These are phyloP conservation scores for Vultur gryphus DNA, from an alignment of 2,797 vertebrate genomes.

Conservation along the genomic window DNA sequence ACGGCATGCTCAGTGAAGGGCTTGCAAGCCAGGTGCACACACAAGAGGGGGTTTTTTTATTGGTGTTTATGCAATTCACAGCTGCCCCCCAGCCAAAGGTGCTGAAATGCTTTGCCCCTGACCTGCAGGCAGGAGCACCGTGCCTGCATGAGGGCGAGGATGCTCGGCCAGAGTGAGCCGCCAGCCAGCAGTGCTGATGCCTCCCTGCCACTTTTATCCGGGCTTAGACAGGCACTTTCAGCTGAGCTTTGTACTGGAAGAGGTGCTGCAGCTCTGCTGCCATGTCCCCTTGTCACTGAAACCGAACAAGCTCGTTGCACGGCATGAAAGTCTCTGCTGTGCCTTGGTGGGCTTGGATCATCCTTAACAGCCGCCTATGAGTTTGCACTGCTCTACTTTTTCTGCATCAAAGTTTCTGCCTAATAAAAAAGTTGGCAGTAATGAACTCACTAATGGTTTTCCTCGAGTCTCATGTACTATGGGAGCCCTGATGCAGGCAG, in stretches of 20 bases:
- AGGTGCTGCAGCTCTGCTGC: not conserved
- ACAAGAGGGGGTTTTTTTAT: rapidly evolving
- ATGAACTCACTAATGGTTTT: not conserved
- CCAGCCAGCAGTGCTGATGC: not conserved
- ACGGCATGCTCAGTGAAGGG: not conserved
- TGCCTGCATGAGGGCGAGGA: not conserved
- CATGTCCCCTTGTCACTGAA: not conserved
- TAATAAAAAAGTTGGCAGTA: not conserved
- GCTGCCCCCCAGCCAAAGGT: too few species aligned
- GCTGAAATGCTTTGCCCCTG: not conserved
- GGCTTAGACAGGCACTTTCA: not conserved
- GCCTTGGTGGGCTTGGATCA: not conserved
- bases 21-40: too few species aligned
- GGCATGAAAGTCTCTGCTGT: not conserved
- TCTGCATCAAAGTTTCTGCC: not conserved
- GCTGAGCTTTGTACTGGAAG: not conserved
- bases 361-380: not conserved
- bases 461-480: not conserved
- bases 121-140: not conserved
- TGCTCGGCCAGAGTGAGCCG: rapidly evolving
- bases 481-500: not conserved
- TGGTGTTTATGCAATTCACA: not conserved
- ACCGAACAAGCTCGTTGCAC: not conserved
- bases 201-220: not conserved
- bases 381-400: not conserved